Evolutionary conservation across 2,888 invertebrate genomes (phyloP).

Genomic region (Agrochola macilenta): DNA sequence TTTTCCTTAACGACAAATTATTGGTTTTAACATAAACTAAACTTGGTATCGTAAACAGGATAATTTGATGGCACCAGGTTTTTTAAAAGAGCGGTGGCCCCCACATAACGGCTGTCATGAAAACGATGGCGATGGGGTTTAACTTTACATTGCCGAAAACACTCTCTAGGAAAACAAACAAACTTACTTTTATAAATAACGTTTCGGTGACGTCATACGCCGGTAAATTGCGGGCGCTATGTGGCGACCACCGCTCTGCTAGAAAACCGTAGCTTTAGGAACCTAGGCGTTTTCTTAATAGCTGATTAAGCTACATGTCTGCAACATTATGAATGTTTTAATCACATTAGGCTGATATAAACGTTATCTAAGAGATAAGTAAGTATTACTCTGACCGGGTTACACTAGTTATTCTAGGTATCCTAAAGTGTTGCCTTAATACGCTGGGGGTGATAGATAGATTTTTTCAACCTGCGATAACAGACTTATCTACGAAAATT

Average conservation of each 20-base stretch:
- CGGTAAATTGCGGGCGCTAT: too few relatives aligned
- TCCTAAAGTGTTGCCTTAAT: conserved; percentile 24
- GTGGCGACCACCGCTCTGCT: too few relatives aligned
- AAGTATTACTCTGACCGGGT: conserved; percentile 38
- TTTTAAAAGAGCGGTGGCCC: too few relatives aligned
- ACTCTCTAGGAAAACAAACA: too few relatives aligned
- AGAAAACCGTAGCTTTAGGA: not conserved
- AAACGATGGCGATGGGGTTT: too few relatives aligned
- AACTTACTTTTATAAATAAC: too few relatives aligned
- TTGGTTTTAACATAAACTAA: not conserved
- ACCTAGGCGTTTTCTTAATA: not conserved
- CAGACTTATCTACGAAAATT: too few relatives aligned
- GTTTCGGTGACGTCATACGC: too few relatives aligned
- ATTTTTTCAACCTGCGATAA: not conserved
- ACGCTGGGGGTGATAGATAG: conserved; percentile 40
- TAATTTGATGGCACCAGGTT: too few relatives aligned
- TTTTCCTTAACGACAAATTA: conserved; percentile 14
- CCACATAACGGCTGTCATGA: too few relatives aligned
- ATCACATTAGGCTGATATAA: conserved; percentile 27
- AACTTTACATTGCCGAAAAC: too few relatives aligned
- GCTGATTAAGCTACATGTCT: not conserved
- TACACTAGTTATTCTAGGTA: conserved; percentile 9
- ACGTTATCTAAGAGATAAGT: conserved; percentile 50
- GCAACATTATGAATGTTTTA: conserved; percentile 19
- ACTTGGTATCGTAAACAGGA: not conserved